These are phyloP conservation scores for Pachyramphus minor DNA, from an alignment of 2,113 vertebrate genomes.

Conservation along the genomic window DNA sequence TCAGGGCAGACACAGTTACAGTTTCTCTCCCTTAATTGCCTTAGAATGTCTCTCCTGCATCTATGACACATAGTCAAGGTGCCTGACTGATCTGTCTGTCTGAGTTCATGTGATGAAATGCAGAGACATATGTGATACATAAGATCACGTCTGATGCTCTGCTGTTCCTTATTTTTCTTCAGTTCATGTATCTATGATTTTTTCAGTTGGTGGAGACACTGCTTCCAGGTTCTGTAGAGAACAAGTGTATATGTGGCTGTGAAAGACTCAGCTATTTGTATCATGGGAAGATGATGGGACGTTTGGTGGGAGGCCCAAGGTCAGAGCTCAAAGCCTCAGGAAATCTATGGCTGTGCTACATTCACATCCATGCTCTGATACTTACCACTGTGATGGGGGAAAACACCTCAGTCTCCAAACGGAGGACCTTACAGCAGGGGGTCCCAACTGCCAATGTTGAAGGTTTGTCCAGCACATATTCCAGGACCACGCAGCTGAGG, in stretches of 20 bases:
- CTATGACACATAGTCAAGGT: neutral
- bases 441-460: neutral
- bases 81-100: neutral
- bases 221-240: neutral
- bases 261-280: neutral
- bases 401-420: neutral
- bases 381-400: neutral
- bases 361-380: neutral
- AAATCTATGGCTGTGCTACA: neutral
- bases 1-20: neutral
- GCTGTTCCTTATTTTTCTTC: neutral
- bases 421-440: neutral
- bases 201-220: neutral
- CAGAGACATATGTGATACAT: neutral
- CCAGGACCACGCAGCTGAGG: neutral
- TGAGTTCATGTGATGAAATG: neutral
- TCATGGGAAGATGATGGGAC: neutral
- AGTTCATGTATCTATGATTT: neutral
- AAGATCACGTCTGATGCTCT: neutral
- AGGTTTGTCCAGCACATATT: neutral
- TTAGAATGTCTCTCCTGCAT: neutral
- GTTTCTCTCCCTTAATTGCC: neutral
- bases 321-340: neutral
- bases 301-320: neutral
- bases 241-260: neutral